These are phyloP conservation scores for Mylabris phalerata DNA, from an alignment of 1,140 invertebrate genomes.

Conservation along the genomic window DNA sequence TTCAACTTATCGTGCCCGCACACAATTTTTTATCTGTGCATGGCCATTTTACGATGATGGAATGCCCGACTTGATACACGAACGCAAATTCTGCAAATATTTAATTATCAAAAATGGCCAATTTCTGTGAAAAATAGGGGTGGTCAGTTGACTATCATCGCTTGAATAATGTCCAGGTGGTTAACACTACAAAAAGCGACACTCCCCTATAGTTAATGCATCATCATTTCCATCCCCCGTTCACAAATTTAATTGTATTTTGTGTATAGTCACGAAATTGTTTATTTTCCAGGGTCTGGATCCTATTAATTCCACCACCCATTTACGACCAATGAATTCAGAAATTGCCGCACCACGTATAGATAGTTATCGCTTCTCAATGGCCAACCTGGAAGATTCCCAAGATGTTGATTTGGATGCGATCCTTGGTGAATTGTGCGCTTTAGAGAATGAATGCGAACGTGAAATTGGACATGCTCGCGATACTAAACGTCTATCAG, in stretches of 20 bases:
- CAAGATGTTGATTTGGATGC: slow-evolving; percentile 94
- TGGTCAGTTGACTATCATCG: too few species aligned
- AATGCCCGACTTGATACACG: too few species aligned
- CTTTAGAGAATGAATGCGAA: slow-evolving; percentile 76
- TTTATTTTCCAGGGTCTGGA: slow-evolving; percentile 56
- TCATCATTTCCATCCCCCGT: too few species aligned
- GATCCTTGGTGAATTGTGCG: slow-evolving; percentile 88
- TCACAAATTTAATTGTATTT: background rate
- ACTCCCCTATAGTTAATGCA: too few species aligned
- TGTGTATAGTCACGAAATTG: slow-evolving; percentile 1
- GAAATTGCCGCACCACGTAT: slow-evolving; percentile 64
- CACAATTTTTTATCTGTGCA: too few species aligned
- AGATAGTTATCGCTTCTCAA: slow-evolving; percentile 83
- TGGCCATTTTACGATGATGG: too few species aligned
- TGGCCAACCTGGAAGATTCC: slow-evolving; percentile 89
- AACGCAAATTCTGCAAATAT: too few species aligned
- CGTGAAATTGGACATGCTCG: slow-evolving; percentile 49
- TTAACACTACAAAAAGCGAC: too few species aligned
- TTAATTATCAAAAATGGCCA: too few species aligned
- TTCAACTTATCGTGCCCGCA: too few species aligned
- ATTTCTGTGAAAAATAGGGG: too few species aligned
- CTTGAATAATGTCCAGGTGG: background rate
- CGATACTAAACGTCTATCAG: slow-evolving; percentile 44
- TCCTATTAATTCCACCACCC: slow-evolving; percentile 48
- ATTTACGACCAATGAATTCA: slow-evolving; percentile 51